Evolutionary conservation across 2,888 invertebrate species (phyloP), one percentile per base, ranked within the genome.

Genomic region (Augochlorella aurata): DNA sequence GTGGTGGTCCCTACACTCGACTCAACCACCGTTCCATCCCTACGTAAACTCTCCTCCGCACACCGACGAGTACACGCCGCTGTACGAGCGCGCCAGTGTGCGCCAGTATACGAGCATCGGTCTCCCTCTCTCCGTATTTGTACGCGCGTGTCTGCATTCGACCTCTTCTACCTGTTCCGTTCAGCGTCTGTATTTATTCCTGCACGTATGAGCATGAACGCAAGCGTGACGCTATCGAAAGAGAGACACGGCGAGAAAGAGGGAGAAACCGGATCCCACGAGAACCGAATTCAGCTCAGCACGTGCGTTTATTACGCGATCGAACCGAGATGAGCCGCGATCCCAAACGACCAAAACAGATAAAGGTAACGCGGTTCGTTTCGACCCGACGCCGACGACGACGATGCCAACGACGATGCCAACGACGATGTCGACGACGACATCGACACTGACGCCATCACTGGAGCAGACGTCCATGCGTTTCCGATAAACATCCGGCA

Each of bases 271-370:
- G 69, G 78, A 78, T 85, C 87, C 87, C 85, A 73, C 77, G 85
- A 77, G 88, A 83, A 81, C 82, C 86, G 84, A 89, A 86, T 89
- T 88, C 85, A 87, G 89, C 87, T 84, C 84, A 75, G 80, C 81
- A 82, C 79, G 77, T 79, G 78, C 69, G 78, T 77, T 77, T 73
- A 78, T 61, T 76, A 58, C 71, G 69, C 75, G 79, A 74, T 61
- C 82, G 45, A 88, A 77, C 67, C 79, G 58, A 65, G 63, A 63
- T 49, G 78, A 73, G 66, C 52, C 69, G 29, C 45, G 65, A 70
- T 68, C 49, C 67, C 49, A 58, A 63, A 47, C 54, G 38, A 50
- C 58, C 45, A 47, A 66, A 54, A 61, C 44, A 63, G 68, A 63
- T 74, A 29, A 24, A 68, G 65, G 54, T 74, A 80, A 74, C 72